phyloP scores from a whole-genome alignment of 2,797 vertebrate genomes.

The Tarsius wallacei region DNA sequence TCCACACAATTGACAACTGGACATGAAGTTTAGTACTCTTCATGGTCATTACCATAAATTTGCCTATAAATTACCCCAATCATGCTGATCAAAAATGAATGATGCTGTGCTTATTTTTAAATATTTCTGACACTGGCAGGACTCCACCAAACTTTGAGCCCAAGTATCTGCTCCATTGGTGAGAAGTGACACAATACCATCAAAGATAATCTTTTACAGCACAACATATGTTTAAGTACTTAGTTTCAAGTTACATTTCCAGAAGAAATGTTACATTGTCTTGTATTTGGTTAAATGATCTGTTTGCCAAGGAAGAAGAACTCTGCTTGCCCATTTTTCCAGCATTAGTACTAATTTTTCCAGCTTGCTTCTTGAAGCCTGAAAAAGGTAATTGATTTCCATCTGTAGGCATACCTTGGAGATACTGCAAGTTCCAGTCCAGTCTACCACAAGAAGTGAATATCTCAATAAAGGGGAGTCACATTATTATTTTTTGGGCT shows the following conservation, averaged over 20 bases:
- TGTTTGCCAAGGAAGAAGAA: not conserved
- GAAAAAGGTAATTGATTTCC: not conserved
- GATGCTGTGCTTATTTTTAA: not conserved
- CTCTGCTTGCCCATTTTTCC: no score
- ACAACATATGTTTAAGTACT: not conserved
- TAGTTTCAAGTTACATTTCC: conserved; percentile 22
- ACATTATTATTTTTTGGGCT: not conserved
- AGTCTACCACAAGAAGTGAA: not conserved
- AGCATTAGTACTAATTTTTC: not conserved
- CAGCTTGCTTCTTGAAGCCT: not conserved
- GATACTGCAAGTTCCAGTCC: not conserved
- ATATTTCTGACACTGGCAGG: not conserved
- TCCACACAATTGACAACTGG: not conserved
- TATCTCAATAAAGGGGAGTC: not conserved
- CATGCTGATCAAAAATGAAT: conserved; percentile 2
- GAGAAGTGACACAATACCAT: conserved; percentile 2
- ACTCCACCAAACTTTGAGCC: not conserved
- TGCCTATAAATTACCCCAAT: conserved; percentile 1
- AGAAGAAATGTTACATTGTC: not conserved
- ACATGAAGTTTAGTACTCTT: conserved; percentile 17
- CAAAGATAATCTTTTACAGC: conserved; percentile 10
- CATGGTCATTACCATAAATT: not conserved
- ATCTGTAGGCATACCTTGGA: not conserved
- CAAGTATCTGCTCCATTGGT: conserved; percentile 6
- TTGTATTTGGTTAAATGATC: not conserved